Evolutionary conservation across 1,140 invertebrate genomes (phyloP).

Genomic region (Amyelois transitella): DNA sequence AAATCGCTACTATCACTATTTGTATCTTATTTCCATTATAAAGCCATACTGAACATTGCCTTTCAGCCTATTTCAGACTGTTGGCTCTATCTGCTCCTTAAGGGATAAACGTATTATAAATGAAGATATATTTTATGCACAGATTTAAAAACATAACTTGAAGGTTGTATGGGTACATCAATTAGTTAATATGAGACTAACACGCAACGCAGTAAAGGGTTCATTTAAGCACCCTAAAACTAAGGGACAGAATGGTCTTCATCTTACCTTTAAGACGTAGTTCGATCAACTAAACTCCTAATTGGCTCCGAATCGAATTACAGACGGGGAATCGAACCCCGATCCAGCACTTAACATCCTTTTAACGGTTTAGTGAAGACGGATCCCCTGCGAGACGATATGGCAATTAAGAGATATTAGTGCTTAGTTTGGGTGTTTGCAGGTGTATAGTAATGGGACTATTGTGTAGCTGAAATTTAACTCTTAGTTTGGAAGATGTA

Average conservation of each 20-base stretch:
- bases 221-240: constrained; percentile 14
- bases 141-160: too few species aligned
- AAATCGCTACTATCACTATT: too few species aligned
- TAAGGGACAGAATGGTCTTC: constrained; percentile 40
- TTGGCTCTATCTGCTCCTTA: too few species aligned
- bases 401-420: constrained; percentile 57
- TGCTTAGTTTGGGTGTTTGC: constrained; percentile 9
- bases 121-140: too few species aligned
- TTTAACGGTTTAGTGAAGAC: constrained; percentile 69
- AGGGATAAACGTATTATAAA: too few species aligned
- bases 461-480: background rate
- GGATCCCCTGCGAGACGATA: constrained; percentile 60
- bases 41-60: too few species aligned
- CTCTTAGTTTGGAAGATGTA: background rate
- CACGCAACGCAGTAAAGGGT: background rate
- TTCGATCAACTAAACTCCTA: constrained; percentile 63
- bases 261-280: constrained; percentile 54
- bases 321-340: constrained; percentile 67
- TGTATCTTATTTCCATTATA: too few species aligned
- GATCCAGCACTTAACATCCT: constrained; percentile 68
- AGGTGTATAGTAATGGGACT: background rate
- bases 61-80: too few species aligned
- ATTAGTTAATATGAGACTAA: background rate
- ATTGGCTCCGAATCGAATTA: constrained; percentile 68
- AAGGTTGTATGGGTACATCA: background rate